phyloP scores from a whole-genome alignment of 2,888 invertebrate genomes.

The Chymomyza procnemis region DNA sequence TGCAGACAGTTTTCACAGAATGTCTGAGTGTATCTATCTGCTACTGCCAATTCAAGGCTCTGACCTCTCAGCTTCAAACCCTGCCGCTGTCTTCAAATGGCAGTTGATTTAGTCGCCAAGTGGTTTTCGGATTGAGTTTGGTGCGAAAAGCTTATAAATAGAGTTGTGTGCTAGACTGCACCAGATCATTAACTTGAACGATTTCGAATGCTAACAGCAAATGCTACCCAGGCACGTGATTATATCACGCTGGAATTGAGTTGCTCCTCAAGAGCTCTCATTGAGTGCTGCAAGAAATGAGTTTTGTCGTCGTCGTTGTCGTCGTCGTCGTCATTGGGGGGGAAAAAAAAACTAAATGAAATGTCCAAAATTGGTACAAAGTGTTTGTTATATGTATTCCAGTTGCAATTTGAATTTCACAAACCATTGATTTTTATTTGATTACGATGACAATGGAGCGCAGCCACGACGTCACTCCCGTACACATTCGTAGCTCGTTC shows the following conservation, averaged over 20 bases:
- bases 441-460: conserved; percentile 66
- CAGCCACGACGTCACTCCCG: not conserved
- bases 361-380: not conserved
- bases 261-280: not conserved
- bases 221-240: conserved; percentile 65
- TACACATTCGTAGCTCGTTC: not conserved
- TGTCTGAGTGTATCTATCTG: not conserved
- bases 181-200: conserved; percentile 67
- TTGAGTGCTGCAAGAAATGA: conserved; percentile 51
- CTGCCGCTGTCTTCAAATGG: conserved; percentile 48
- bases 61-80: not conserved
- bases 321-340: no score
- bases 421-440: conserved; percentile 72
- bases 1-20: conserved; percentile 37
- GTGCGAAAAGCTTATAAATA: conserved; percentile 39
- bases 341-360: not conserved
- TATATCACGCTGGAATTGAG: not conserved
- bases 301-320: no score
- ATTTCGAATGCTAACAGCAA: conserved; percentile 63
- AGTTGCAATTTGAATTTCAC: conserved; percentile 67
- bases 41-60: not conserved
- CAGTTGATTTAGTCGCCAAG: conserved; percentile 59
- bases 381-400: not conserved
- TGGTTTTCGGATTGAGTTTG: conserved; percentile 28
- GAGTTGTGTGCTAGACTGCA: conserved; percentile 57